These are phyloP conservation scores for Buteo buteo DNA, from an alignment of 2,113 vertebrate species.

Conservation along the genomic window DNA sequence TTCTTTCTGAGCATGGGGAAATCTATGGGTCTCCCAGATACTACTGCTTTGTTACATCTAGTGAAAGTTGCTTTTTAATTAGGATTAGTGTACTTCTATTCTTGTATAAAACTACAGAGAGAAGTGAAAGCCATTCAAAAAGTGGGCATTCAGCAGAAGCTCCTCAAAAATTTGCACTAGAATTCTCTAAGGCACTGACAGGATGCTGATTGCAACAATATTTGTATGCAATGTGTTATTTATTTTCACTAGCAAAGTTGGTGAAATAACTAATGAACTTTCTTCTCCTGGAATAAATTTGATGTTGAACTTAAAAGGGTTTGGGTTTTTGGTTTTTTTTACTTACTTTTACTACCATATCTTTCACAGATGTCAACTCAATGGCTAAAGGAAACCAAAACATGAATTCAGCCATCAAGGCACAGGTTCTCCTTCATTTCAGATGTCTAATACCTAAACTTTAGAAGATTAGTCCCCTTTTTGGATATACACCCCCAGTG, in stretches of 20 bases:
- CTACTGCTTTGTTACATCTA: neutral
- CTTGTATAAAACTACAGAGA: neutral
- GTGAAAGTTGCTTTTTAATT: neutral
- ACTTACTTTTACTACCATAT: neutral
- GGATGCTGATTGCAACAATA: neutral
- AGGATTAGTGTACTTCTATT: neutral
- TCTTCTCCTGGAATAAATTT: neutral
- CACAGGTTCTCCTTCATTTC: neutral
- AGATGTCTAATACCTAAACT: neutral
- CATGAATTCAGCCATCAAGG: neutral
- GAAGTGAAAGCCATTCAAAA: neutral
- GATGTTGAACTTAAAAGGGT: neutral
- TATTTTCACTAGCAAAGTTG: neutral
- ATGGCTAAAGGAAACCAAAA: neutral
- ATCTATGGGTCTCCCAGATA: neutral
- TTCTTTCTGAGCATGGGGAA: neutral
- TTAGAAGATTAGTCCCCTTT: neutral
- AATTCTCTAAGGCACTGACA: neutral
- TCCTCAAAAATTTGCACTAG: neutral
- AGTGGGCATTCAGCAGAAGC: neutral
- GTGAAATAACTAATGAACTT: neutral
- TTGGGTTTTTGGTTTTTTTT: neutral
- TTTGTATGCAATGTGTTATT: neutral
- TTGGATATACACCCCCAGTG: neutral
- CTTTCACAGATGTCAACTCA: neutral